Conservation (phyloP, 1,140 invertebrate genomes). For the Platorchestia sp. region DNA sequence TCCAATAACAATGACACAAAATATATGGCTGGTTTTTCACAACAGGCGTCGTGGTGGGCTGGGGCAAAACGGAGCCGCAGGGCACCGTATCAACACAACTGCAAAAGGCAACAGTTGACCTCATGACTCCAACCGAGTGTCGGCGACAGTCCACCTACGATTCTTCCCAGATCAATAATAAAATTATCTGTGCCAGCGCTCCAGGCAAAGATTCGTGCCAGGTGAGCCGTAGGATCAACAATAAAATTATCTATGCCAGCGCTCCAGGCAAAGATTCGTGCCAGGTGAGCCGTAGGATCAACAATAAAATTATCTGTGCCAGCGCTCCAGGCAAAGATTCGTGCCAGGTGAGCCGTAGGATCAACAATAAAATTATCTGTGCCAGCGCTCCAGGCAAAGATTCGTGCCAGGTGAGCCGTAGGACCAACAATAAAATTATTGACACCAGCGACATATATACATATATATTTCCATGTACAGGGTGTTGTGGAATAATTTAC, state of each 20-base stretch:
- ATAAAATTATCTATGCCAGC: background rate
- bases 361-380: background rate
- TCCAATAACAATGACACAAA: too few species aligned
- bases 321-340: constrained; percentile 22
- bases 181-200: constrained; percentile 26
- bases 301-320: constrained; percentile 39
- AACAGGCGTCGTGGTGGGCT: constrained; percentile 5
- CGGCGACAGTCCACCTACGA: background rate
- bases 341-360: constrained; percentile 13
- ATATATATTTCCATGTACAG: too few species aligned
- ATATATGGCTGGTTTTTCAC: too few species aligned
- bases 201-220: constrained; percentile 33
- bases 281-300: background rate
- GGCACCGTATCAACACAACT: background rate
- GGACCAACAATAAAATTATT: constrained; percentile 1
- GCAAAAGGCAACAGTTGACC: background rate
- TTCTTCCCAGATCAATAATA: background rate
- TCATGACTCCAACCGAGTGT: constrained; percentile 21
- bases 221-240: constrained; percentile 5
- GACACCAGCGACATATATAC: background rate
- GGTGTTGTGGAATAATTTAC: too few species aligned
- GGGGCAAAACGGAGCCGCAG: background rate
- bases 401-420: background rate
- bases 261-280: constrained; percentile 3
- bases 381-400: constrained; percentile 9